Evolutionary conservation across 1,140 invertebrate species (phyloP).

Genomic region (Homalodisca vitripennis): DNA sequence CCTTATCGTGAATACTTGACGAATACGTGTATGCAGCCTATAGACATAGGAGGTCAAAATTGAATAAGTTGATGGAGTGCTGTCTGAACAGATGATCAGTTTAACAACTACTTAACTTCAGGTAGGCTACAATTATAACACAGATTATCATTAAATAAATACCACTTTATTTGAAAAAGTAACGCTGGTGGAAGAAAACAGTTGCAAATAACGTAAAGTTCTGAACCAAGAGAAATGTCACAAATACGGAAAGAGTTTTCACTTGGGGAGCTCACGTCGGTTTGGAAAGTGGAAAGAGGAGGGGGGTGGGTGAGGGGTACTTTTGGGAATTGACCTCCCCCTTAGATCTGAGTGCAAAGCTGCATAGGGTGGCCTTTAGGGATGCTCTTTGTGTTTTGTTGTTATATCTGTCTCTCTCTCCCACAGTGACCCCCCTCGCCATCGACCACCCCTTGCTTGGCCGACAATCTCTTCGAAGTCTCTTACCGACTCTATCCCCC

Average conservation of each 20-base stretch:
- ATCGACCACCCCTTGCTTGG: constrained; percentile 33
- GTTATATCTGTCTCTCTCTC: constrained; percentile 25
- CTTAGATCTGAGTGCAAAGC: constrained; percentile 18
- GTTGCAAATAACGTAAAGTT: too few relatives aligned
- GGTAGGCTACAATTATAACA: too few relatives aligned
- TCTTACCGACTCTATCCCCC: background rate
- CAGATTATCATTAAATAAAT: too few relatives aligned
- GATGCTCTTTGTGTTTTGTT: constrained; percentile 27
- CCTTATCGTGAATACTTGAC: too few relatives aligned
- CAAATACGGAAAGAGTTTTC: constrained; percentile 17
- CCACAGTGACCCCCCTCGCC: constrained; percentile 21
- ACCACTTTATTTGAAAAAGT: too few relatives aligned
- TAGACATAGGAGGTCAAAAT: too few relatives aligned
- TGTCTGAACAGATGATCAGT: too few relatives aligned
- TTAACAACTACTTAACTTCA: too few relatives aligned
- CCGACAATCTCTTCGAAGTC: constrained; percentile 27
- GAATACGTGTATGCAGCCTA: too few relatives aligned
- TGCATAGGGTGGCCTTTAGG: constrained; percentile 24
- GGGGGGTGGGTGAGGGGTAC: background rate
- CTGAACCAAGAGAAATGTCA: background rate
- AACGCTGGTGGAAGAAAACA: too few relatives aligned
- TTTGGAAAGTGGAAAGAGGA: too few relatives aligned
- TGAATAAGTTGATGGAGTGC: too few relatives aligned
- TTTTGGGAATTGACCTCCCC: constrained; percentile 27
- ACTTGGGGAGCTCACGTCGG: background rate